Evolutionary conservation across 2,888 invertebrate species (phyloP).

Genomic region (Lobophora halterata): DNA sequence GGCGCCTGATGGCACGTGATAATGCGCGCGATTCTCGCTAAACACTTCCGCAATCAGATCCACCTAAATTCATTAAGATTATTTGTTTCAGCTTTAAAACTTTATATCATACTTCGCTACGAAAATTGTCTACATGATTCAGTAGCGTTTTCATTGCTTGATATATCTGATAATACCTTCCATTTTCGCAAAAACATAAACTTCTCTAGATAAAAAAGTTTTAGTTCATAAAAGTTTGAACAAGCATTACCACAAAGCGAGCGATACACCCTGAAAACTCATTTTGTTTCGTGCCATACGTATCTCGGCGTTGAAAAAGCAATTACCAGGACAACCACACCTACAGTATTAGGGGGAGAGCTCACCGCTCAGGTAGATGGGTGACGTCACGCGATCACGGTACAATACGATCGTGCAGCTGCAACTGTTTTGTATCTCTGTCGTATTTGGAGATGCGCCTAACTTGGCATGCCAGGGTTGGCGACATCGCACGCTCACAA

Average conservation of each 20-base stretch:
- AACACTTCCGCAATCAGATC: not conserved
- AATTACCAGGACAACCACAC: constrained; percentile 27
- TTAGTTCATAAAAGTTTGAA: too few species aligned
- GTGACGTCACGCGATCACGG: constrained; percentile 29
- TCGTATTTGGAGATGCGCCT: constrained; percentile 26
- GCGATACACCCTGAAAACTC: constrained; percentile 9
- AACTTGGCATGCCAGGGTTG: constrained; percentile 24
- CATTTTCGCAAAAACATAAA: too few species aligned
- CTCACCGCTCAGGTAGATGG: constrained; percentile 33
- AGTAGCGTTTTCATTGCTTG: too few species aligned
- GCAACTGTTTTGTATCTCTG: constrained; percentile 20
- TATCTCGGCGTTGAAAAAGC: constrained; percentile 26
- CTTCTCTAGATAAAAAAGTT: too few species aligned
- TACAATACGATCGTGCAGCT: constrained; percentile 19
- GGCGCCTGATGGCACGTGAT: not conserved
- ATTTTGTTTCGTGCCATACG: too few species aligned
- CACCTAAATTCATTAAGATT: not conserved
- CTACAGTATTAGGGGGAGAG: constrained; percentile 19
- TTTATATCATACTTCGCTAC: too few species aligned
- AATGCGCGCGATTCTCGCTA: constrained; percentile 1
- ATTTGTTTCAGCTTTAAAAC: too few species aligned
- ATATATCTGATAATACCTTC: too few species aligned
- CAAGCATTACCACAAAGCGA: constrained; percentile 19
- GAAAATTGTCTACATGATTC: too few species aligned
- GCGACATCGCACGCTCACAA: constrained; percentile 13